Conservation (phyloP, 2,113 vertebrate genomes). For the Tupaia tana region DNA sequence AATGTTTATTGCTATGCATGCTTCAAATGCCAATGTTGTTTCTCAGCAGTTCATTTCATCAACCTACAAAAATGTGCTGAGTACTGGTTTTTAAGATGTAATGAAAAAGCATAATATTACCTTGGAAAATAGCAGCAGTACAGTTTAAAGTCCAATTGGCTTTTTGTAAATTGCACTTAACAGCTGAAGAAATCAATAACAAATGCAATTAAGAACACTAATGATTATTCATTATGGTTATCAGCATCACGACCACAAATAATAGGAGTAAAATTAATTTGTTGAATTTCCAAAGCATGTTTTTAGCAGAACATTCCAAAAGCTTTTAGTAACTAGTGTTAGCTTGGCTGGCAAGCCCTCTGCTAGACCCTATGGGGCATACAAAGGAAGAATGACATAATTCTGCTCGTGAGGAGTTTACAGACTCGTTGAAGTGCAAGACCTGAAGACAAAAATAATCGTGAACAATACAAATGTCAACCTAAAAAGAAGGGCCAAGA, state of each 20-base stretch:
- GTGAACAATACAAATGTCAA: background rate
- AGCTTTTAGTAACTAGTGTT: background rate
- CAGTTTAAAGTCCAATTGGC: slow-evolving; percentile 23
- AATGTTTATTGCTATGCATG: background rate
- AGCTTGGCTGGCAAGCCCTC: background rate
- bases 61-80: slow-evolving; percentile 62
- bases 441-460: background rate
- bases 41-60: slow-evolving; percentile 47
- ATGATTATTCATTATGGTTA: slow-evolving; percentile 36
- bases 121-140: slow-evolving; percentile 9
- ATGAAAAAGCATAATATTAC: slow-evolving; percentile 46
- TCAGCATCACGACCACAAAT: slow-evolving; percentile 20
- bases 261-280: background rate
- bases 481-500: too few relatives aligned
- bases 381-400: background rate
- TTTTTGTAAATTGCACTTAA: slow-evolving; percentile 57
- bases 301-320: background rate
- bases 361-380: background rate
- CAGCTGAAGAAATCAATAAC: slow-evolving; percentile 57
- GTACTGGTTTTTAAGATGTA: background rate
- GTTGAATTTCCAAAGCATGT: background rate
- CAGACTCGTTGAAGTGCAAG: background rate
- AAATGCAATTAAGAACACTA: slow-evolving; percentile 37
- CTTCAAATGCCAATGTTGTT: background rate
- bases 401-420: background rate